Evolutionary conservation across 2,113 vertebrate species (phyloP).

Genomic region (Martes martes): DNA sequence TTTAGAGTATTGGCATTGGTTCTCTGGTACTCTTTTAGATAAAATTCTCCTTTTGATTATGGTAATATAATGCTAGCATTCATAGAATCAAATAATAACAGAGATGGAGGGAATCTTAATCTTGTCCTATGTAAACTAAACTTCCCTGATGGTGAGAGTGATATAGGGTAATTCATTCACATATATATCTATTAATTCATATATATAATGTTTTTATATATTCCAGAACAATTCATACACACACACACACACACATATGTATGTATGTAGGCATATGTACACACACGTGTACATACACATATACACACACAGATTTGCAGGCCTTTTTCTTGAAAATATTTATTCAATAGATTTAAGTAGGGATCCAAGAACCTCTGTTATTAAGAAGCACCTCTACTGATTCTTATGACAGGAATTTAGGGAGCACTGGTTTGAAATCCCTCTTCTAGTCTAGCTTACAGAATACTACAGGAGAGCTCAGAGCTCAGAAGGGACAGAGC

Average conservation of each 20-base stretch:
- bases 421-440: background rate
- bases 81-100: slow-evolving; percentile 13
- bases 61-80: background rate
- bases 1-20: background rate
- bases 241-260: background rate
- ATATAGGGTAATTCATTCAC: background rate
- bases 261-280: background rate
- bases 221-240: background rate
- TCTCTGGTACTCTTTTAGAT: background rate
- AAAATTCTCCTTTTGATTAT: slow-evolving; percentile 27
- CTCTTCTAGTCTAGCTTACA: background rate
- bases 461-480: background rate
- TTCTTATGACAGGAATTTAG: background rate
- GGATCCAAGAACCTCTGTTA: slow-evolving; percentile 15
- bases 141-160: background rate
- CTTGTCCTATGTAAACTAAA: background rate
- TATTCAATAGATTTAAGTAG: background rate
- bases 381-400: background rate
- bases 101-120: background rate
- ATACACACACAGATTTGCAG: background rate
- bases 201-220: background rate
- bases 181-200: background rate
- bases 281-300: background rate
- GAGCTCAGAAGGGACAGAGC: background rate
- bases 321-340: slow-evolving; percentile 15